Evolutionary conservation across 30 jellyfish, hydroid and myxozoan species (phyloP).

Genomic region (Rhopilema esculentum): DNA sequence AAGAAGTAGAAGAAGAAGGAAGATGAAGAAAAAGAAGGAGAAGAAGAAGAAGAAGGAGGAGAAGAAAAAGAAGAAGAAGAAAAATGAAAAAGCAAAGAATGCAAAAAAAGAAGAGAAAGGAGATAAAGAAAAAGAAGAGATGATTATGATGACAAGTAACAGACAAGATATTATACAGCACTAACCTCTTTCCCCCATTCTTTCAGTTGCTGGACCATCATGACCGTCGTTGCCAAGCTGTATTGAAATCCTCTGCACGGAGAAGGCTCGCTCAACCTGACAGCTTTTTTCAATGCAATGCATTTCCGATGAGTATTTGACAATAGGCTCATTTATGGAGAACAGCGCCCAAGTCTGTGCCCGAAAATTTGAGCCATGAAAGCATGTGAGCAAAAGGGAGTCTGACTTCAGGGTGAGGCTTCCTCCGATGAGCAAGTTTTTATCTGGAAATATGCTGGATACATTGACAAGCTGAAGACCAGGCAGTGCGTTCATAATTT

Average conservation of each 20-base stretch:
- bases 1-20: too few relatives aligned
- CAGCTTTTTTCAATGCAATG: conserved; percentile 90
- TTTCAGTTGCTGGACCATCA: conserved; percentile 22
- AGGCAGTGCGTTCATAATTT: conserved; percentile 78
- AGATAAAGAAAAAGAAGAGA: too few relatives aligned
- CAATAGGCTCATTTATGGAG: conserved; percentile 88
- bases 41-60: too few relatives aligned
- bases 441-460: conserved; percentile 38
- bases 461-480: conserved; percentile 75
- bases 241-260: conserved; percentile 73
- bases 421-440: conserved; percentile 74
- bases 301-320: conserved; percentile 72
- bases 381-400: conserved; percentile 89
- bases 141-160: too few relatives aligned
- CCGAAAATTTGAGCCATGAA: conserved; percentile 98
- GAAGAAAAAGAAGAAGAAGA: too few relatives aligned
- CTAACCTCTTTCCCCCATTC: conserved; percentile 7
- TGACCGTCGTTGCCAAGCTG: conserved; percentile 68
- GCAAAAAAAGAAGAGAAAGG: too few relatives aligned
- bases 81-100: too few relatives aligned
- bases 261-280: conserved; percentile 82
- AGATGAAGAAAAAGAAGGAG: too few relatives aligned
- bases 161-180: too few relatives aligned
- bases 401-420: conserved; percentile 83
- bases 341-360: conserved; percentile 98